Percentiles rank a stretch among this genome's conserved stretches.
Evolutionary conservation across 2,797 vertebrate genomes (phyloP).

Genomic region (Phyllotis vaccarum): DNA sequence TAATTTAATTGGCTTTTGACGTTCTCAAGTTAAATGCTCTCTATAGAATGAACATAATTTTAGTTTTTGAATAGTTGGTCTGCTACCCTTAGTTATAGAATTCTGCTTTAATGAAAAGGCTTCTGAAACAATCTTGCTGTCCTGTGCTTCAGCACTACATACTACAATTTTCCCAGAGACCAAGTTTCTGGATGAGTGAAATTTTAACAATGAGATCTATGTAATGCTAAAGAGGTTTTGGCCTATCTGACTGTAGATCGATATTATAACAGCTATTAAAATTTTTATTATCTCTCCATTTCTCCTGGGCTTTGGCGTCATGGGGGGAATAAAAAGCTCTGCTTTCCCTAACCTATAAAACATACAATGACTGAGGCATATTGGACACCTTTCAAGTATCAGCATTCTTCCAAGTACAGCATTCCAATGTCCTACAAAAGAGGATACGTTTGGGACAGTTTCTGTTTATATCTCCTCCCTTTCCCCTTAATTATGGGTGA

Average conservation of each 20-base stretch:
- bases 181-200: conserved; percentile 35
- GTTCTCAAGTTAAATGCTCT: background rate
- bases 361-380: background rate
- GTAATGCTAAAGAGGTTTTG: conserved; percentile 47
- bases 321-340: background rate
- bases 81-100: background rate
- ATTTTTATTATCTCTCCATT: background rate
- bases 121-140: background rate
- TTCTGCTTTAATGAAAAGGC: background rate
- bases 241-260: conserved; percentile 53
- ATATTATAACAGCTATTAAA: conserved; percentile 29
- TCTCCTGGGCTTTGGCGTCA: conserved; percentile 17
- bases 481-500: background rate
- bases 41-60: background rate
- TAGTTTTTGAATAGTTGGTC: background rate
- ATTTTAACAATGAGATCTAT: conserved; percentile 44
- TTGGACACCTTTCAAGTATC: background rate
- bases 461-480: conserved; percentile 11
- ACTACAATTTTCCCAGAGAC: background rate
- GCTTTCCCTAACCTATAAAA: background rate
- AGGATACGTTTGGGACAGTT: background rate
- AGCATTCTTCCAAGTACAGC: background rate
- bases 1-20: background rate
- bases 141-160: background rate
- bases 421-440: background rate